Conservation (phyloP, 2,797 vertebrate genomes). For the Mergus octosetaceus region DNA sequence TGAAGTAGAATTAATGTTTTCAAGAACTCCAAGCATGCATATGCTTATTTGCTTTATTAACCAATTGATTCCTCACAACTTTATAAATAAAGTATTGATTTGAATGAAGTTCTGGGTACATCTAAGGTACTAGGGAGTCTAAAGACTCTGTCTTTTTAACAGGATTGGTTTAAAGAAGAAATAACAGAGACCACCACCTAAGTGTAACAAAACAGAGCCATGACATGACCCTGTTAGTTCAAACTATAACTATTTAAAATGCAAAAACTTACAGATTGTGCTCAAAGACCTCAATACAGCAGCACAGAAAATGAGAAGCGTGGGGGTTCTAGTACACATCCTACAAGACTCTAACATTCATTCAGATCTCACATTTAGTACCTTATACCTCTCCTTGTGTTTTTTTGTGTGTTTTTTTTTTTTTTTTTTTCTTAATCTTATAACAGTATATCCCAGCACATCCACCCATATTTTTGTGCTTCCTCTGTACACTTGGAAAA, state of each 20-base stretch:
- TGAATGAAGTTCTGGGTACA: neutral
- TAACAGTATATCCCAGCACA: neutral
- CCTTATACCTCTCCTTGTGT: neutral
- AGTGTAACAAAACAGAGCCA: neutral
- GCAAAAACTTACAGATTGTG: neutral
- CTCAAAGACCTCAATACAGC: neutral
- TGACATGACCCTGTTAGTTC: neutral
- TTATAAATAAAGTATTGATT: neutral
- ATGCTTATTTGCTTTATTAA: neutral
- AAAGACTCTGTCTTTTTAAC: neutral
- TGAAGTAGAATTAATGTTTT: neutral
- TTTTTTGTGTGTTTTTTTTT: neutral
- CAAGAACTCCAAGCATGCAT: neutral
- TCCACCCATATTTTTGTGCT: neutral
- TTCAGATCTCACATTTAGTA: neutral
- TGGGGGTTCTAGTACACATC: accelerated
- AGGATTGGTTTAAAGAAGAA: neutral
- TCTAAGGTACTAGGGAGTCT: neutral
- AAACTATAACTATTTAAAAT: neutral
- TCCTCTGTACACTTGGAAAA: neutral
- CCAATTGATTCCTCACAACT: neutral
- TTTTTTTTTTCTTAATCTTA: neutral
- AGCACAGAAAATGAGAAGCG: neutral
- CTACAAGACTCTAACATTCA: neutral
- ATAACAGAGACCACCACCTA: neutral